Base-by-base conservation (phyloP, 2,797 vertebrate genomes). In the Threskiornis aethiopicus region DNA sequence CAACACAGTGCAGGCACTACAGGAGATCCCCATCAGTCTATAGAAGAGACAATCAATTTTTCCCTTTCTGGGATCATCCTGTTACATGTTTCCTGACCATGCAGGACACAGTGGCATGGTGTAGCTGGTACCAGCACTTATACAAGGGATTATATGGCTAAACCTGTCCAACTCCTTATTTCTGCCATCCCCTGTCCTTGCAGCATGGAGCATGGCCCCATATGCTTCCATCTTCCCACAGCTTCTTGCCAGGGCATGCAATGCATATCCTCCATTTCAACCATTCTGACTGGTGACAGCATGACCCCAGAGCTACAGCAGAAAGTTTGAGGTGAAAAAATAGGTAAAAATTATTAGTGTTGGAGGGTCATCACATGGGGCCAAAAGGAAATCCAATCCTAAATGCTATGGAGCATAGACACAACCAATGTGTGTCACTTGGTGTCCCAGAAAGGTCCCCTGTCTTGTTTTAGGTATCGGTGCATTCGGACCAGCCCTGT, bases 71-170 rank as follows among this genome's bases (percentile, higher is more conserved):
- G 39, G 7, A 39, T 42, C 31, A 67, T 22, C n/a, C 39, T 58
- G 11, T 28, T 65, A 35, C 3, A 4, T 5, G 4, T 72, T 54
- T 82, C 19, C 58, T 82, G 58, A 13, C 28, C 0, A 0, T 62
- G 57, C 16, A 76, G 77, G n/a, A 42, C 0, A 7, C 19, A 46
- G 29, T 61, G 51, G 6, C 37, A 31, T 10, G 28, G n/a, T 62
- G 54, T 46, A 64, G 54, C 11, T 87, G 65, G 19, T 46, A 21
- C 5, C 2, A 0, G 5, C 9, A 20, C 16, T 57, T 26, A 26
- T 41, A 46, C 19, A 55, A 54, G 35, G 11, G 15, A 15, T 69
- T 84, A 10, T 21, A 14, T 11, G 16, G 47, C 28, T 11, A 28
- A 88, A 1, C 7, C 12, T 59, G 6, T 18, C 37, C 49, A 42